Evolutionary conservation across 1,140 invertebrate species (phyloP).

Genomic region (Melitaea cinxia): DNA sequence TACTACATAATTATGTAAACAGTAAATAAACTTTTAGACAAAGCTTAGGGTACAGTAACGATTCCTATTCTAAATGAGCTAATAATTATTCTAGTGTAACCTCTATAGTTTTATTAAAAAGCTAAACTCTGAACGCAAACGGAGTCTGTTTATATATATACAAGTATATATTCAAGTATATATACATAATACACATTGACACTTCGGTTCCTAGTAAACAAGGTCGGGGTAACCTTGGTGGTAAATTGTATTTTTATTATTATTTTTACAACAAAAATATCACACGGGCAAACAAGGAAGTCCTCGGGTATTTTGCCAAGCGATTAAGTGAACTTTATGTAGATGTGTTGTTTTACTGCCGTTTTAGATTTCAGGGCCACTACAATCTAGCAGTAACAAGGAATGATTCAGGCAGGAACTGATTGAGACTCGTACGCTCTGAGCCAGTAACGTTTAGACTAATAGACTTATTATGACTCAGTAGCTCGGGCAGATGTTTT

Average conservation of each 20-base stretch:
- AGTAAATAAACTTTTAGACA: too few relatives aligned
- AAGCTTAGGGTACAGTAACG: too few relatives aligned
- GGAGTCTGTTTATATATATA: constrained; percentile 28
- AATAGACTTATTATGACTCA: constrained; percentile 37
- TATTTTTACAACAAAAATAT: constrained; percentile 69
- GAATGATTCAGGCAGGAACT: constrained; percentile 45
- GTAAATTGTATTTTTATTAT: constrained; percentile 71
- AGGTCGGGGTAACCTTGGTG: constrained; percentile 70
- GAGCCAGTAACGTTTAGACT: constrained; percentile 37
- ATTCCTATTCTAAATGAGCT: too few relatives aligned
- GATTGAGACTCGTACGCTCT: constrained; percentile 32
- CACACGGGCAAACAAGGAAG: constrained; percentile 75
- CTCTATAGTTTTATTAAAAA: too few relatives aligned
- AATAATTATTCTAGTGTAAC: too few relatives aligned
- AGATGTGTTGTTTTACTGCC: constrained; percentile 49
- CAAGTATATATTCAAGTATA: constrained; percentile 16
- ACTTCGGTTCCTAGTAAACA: constrained; percentile 76
- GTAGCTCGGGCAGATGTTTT: constrained; percentile 35
- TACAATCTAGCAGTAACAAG: constrained; percentile 41
- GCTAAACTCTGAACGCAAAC: constrained; percentile 26
- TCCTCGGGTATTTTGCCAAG: constrained; percentile 54
- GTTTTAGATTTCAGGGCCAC: constrained; percentile 52
- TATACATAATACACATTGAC: constrained; percentile 61
- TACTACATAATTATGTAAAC: too few relatives aligned
- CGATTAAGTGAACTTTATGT: constrained; percentile 66